Percentiles rank a stretch among this genome's conserved stretches.
Evolutionary conservation across 2,797 vertebrate genomes (phyloP).

Genomic region (Sus cebifrons): DNA sequence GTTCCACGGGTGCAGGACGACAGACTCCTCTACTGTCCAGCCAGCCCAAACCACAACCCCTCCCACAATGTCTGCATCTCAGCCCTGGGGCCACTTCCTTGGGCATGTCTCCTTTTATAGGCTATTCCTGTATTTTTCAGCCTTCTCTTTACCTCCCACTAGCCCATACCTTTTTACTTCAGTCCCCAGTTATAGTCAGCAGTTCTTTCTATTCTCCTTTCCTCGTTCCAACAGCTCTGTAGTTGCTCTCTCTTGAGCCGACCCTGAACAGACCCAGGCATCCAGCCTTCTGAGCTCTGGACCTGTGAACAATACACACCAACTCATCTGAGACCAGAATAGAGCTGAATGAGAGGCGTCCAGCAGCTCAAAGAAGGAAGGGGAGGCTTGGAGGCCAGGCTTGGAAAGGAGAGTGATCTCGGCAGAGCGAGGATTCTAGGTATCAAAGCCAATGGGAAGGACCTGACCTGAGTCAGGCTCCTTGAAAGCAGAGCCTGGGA

Average conservation of each 20-base stretch:
- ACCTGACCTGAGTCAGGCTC: rapidly evolving
- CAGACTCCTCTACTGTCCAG: neutral
- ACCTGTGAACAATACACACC: neutral
- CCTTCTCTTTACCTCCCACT: neutral
- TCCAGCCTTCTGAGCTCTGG: neutral
- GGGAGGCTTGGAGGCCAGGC: neutral
- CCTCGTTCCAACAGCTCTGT: neutral
- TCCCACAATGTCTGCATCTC: neutral
- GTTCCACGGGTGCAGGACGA: neutral
- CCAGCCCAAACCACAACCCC: neutral
- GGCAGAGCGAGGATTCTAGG: neutral
- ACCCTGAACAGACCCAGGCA: neutral
- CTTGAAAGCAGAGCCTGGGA: neutral
- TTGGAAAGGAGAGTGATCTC: neutral
- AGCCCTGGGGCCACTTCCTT: neutral
- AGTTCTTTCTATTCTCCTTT: neutral
- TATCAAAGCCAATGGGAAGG: neutral
- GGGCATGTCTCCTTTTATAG: neutral
- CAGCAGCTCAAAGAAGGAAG: neutral
- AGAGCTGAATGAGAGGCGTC: neutral
- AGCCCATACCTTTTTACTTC: neutral
- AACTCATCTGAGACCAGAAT: neutral
- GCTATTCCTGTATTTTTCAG: neutral
- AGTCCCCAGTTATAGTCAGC: neutral
- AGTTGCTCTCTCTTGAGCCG: neutral